Conservation (phyloP, 1,140 invertebrate genomes). For the Ceratosolen solmsi region DNA sequence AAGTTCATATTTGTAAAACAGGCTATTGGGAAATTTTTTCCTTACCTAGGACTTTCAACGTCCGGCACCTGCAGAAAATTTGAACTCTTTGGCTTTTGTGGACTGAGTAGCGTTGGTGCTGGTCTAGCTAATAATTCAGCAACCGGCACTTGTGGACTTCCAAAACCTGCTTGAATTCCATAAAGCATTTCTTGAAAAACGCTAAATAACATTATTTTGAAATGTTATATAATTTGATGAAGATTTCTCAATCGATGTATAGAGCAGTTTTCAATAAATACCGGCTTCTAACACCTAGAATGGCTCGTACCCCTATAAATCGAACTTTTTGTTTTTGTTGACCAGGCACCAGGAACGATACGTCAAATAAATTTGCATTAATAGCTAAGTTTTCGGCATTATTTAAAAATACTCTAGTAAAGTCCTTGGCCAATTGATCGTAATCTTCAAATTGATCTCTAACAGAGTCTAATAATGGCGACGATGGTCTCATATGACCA, state of each 20-base stretch:
- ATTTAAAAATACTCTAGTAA: constrained; percentile 91
- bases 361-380: constrained; percentile 90
- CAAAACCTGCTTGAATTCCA: constrained; percentile 93
- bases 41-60: constrained; percentile 78
- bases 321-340: constrained; percentile 91
- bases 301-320: constrained; percentile 92
- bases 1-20: constrained; percentile 33
- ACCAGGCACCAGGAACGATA: constrained; percentile 89
- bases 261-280: constrained; percentile 61
- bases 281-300: constrained; percentile 91
- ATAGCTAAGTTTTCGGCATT: constrained; percentile 80
- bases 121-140: constrained; percentile 89
- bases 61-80: constrained; percentile 92
- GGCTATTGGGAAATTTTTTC: constrained; percentile 1
- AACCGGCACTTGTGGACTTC: constrained; percentile 93
- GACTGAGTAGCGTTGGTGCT: constrained; percentile 87
- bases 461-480: constrained; percentile 92
- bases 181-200: constrained; percentile 96
- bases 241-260: neutral
- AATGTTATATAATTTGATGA: constrained; percentile 34
- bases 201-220: constrained; percentile 62
- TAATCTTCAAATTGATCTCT: constrained; percentile 94
- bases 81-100: constrained; percentile 90
- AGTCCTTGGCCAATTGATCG: constrained; percentile 94
- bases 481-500: constrained; percentile 94